Base-by-base conservation (phyloP, 2,888 invertebrate genomes). In the Perdita meconis region DNA sequence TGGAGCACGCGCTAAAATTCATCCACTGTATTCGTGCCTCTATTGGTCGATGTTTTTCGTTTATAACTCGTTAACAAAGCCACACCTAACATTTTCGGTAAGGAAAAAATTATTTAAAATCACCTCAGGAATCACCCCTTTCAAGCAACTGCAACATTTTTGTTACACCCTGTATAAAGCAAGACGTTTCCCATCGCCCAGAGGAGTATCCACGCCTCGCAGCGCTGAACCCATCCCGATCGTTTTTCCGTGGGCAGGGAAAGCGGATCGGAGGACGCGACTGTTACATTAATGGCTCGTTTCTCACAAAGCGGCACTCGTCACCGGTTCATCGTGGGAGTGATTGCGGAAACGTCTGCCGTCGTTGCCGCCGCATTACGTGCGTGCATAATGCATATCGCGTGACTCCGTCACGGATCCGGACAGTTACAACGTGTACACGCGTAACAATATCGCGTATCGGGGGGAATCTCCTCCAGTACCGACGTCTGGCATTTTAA, bases 341-440 rank as follows among this genome's bases (percentile, higher is more conserved):
- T 83, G 80, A 82, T 83, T 75, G 82, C 85, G 85, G 85, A 85
- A 85, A 85, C 85, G 83, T 82, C 83, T 81, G 80, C 73, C 71
- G 73, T 71, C 63, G 70, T 34, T 56, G 57, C 66, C 56, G 69
- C 67, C 65, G 79, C 78, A 79, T 84, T 85, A 84, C 86, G 81
- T 81, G 79, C 86, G 84, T 85, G 84, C 85, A 86, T 85, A 86
- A 86, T 86, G 85, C 85, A 85, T 84, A 85, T 85, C 86, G 85
- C 85, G 85, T 85, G 85, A 85, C 84, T 85, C 57, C 83, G 85
- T 85, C 85, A 85, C 83, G 85, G 85, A 85, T 83, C 85, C 83
- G 85, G 85, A 85, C 85, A 85, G 85, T 85, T 85, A 85, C 85
- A 85, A 83, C 83, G 76, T 85, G 85, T 85, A 85, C 85, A 85